Evolutionary conservation across 2,888 invertebrate genomes (phyloP).

Genomic region (Nasonia oneida): DNA sequence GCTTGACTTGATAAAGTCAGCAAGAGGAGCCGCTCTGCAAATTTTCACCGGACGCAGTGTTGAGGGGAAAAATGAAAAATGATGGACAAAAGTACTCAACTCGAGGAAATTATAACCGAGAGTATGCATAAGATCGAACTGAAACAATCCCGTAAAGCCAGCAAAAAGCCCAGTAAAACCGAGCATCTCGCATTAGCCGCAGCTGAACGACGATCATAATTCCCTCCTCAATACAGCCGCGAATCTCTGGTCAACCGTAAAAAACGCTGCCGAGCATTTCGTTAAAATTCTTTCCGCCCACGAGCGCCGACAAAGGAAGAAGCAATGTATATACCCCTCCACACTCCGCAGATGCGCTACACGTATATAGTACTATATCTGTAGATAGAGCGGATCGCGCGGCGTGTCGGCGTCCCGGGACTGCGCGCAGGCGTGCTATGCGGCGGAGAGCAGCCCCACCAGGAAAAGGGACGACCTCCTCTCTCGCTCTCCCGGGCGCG

Average conservation of each 20-base stretch:
- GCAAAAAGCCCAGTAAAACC: not conserved
- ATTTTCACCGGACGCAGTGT: not conserved
- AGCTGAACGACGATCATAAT: not conserved
- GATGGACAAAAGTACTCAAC: no score
- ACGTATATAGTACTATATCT: not conserved
- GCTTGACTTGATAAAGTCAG: not conserved
- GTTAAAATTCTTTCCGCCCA: conserved; percentile 12
- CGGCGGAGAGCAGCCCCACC: conserved; percentile 18
- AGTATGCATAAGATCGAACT: no score
- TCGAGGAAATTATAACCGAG: no score
- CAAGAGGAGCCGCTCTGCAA: not conserved
- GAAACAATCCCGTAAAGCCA: no score
- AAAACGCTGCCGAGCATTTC: not conserved
- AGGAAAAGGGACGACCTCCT: not conserved
- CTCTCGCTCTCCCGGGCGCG: conserved; percentile 30
- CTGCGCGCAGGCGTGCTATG: not conserved
- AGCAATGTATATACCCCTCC: not conserved
- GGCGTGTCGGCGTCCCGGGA: not conserved
- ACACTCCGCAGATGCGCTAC: not conserved
- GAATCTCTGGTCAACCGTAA: conserved; percentile 3
- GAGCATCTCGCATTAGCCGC: not conserved
- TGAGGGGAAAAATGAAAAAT: no score
- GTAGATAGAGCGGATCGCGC: not conserved
- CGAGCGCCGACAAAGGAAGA: conserved; percentile 2
- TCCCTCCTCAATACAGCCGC: not conserved